Base-by-base conservation (phyloP, 2,888 invertebrate species). In the Colletes collaris region DNA sequence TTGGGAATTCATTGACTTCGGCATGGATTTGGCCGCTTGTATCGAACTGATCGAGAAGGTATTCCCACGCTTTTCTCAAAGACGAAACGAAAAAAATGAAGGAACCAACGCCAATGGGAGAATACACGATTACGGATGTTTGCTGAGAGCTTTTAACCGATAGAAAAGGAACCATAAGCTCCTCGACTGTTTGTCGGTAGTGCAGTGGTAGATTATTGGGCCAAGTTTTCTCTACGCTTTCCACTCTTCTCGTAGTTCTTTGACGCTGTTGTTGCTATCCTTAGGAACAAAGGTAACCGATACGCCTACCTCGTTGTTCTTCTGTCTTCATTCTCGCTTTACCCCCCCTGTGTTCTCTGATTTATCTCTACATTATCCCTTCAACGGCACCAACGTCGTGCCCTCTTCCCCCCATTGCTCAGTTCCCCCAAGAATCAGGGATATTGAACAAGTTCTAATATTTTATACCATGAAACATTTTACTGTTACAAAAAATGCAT, bases 1-100 rank as follows among this genome's bases (percentile, higher is more conserved):
- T 93, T 99, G 98, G 98, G 95, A 95, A 89, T 98, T 98, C 95
- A 98, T 98, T 94, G 98, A 99, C 95, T 98, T 98, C 94, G 98
- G 98, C 94, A 97, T 98, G 97, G 98, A 98, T 94, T 95, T 98
- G 94, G 96, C 97, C 92, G 97, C 97, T 94, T 98, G 98, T 96
- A 98, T 98, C 94, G 98, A 98, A 94, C 95, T 99, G 91, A 97
- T 98, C 93, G 98, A 98, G 95, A 98, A 97, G 97, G 97, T 97
- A 97, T 84, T 79, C 50, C 40, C 1, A 27, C n/a, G 7, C 13
- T 68, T 67, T 44, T 52, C 53, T 49, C 60, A 40, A 49, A 58
- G 65, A 53, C 16, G 11, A 7, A 35, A 49, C 46, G 2, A 52
- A 63, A 40, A 49, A 58, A 10, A 58, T 19, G 10, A 44, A 10